These are phyloP conservation scores for Aphis gossypii DNA, from an alignment of 1,140 invertebrate genomes.

Conservation along the genomic window DNA sequence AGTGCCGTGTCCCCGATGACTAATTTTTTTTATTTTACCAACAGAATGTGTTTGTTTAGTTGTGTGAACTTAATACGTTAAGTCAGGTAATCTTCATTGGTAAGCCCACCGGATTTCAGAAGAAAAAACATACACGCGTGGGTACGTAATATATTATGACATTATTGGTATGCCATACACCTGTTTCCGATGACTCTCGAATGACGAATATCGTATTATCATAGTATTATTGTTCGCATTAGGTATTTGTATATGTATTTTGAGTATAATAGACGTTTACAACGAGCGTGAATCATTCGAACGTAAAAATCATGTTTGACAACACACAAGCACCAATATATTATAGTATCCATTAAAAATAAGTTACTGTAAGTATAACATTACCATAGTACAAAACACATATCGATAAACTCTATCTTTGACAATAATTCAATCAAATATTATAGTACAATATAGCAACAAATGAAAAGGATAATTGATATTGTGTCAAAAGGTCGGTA, in stretches of 20 bases:
- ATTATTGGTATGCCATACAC: neutral
- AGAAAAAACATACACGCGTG: neutral
- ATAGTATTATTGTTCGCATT: neutral
- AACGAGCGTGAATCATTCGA: neutral
- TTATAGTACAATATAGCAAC: neutral
- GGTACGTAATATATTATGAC: neutral
- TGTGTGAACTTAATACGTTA: neutral
- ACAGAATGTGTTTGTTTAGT: neutral
- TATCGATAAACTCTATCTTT: neutral
- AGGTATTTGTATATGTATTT: no score
- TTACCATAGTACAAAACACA: neutral
- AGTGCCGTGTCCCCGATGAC: neutral
- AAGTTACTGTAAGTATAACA: neutral
- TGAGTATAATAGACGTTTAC: no score
- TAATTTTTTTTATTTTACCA: no score
- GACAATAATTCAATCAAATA: neutral
- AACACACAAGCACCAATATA: neutral
- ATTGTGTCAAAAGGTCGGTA: neutral
- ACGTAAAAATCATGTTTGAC: neutral
- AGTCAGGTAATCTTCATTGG: no score
- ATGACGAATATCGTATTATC: neutral
- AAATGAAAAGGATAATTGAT: neutral
- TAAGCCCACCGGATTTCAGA: neutral
- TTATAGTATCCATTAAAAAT: neutral
- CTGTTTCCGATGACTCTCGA: neutral